Percentiles rank a stretch among this genome's conserved stretches.
Conservation (phyloP, 1,140 invertebrate species). For the Eciton burchellii region DNA sequence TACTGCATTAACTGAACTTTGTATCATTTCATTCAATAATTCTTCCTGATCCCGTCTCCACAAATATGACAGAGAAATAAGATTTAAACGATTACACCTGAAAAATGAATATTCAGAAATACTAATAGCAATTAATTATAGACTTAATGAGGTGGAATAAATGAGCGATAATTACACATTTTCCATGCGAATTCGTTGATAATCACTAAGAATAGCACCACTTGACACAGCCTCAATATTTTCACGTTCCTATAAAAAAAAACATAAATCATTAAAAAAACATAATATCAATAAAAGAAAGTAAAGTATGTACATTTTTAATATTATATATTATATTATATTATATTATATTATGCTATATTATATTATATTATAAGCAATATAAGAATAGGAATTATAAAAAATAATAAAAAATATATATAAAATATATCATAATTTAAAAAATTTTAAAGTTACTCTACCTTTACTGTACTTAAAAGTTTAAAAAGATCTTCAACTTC, state of each 20-base stretch:
- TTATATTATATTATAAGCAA: no score
- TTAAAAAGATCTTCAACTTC: slow-evolving; percentile 99
- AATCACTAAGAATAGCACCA: slow-evolving; percentile 98
- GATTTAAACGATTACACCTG: slow-evolving; percentile 95
- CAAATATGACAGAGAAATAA: slow-evolving; percentile 96
- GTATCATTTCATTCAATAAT: slow-evolving; percentile 98
- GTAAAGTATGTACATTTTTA: slow-evolving; percentile 24
- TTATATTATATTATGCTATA: no score
- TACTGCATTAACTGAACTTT: slow-evolving; percentile 95
- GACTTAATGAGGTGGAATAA: slow-evolving; percentile 23
- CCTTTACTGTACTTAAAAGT: slow-evolving; percentile 94
- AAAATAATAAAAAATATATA: no score
- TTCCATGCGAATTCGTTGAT: slow-evolving; percentile 98
- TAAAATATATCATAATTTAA: slow-evolving; percentile 37
- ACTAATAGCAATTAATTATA: slow-evolving; percentile 6
- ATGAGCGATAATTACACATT: slow-evolving; percentile 93
- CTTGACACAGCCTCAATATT: slow-evolving; percentile 96
- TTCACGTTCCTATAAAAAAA: slow-evolving; percentile 90
- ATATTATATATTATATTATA: no score
- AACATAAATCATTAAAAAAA: slow-evolving; percentile 37
- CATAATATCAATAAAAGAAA: no score
- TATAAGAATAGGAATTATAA: no score
- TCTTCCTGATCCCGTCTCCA: slow-evolving; percentile 97
- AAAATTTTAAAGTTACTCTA: slow-evolving; percentile 81
- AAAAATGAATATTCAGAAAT: slow-evolving; percentile 67